phyloP scores from a whole-genome alignment of 2,888 invertebrate species.

The Halictus ligatus region DNA sequence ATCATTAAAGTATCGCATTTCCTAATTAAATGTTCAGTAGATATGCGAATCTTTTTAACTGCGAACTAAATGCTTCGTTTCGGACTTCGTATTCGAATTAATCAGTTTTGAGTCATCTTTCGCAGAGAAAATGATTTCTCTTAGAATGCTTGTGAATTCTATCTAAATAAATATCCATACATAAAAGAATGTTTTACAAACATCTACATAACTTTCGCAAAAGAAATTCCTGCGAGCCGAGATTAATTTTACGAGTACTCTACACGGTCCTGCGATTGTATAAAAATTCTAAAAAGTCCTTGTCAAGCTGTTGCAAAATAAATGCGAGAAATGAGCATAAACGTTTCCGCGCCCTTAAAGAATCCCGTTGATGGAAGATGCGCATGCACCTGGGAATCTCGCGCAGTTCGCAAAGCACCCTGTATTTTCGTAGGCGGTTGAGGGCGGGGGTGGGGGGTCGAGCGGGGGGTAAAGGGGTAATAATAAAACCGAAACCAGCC shows the following conservation, averaged over 20 bases:
- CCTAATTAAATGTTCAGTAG: neutral
- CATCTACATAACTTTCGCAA: neutral
- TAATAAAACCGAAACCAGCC: conserved; percentile 70
- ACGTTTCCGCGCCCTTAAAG: neutral
- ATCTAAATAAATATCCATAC: too few relatives aligned
- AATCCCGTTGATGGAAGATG: neutral
- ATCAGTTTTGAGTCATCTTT: neutral
- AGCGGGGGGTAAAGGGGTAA: conserved; percentile 45
- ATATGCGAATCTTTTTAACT: neutral
- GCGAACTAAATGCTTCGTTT: neutral
- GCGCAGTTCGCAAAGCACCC: conserved; percentile 20
- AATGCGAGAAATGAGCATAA: neutral
- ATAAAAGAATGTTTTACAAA: neutral
- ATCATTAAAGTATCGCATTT: neutral
- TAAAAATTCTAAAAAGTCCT: neutral
- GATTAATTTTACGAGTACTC: neutral
- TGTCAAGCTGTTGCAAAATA: neutral
- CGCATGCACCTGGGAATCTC: neutral
- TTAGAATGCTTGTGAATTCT: neutral
- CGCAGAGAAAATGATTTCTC: neutral
- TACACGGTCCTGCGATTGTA: neutral
- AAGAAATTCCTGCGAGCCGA: neutral
- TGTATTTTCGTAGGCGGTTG: conserved; percentile 42
- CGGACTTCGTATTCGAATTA: neutral
- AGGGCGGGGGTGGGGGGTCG: neutral